These are phyloP conservation scores for Orthochromis indermauri DNA, from an alignment of 2,113 vertebrate species.

Conservation along the genomic window DNA sequence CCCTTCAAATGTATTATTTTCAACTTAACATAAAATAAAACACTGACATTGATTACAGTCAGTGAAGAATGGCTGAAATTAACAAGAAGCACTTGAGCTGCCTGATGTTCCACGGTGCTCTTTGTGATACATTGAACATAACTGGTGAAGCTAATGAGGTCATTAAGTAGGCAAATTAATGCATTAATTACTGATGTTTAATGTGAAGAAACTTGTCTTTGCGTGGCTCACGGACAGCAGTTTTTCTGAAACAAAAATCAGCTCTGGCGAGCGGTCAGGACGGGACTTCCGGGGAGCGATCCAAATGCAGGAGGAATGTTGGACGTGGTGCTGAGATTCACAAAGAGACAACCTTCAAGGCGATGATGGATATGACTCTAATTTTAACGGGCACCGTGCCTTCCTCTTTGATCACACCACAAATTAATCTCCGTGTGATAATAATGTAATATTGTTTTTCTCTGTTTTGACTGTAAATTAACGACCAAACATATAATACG, in stretches of 20 bases:
- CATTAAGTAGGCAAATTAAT: conserved; percentile 37
- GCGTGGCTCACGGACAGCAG: neutral
- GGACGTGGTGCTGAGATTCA: neutral
- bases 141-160: conserved; percentile 31
- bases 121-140: conserved; percentile 28
- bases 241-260: neutral
- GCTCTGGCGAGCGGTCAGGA: neutral
- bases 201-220: neutral
- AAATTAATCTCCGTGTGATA: neutral
- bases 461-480: neutral
- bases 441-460: neutral
- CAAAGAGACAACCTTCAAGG: neutral
- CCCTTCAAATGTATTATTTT: neutral
- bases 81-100: conserved; percentile 23
- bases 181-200: conserved; percentile 22
- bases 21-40: neutral
- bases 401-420: neutral
- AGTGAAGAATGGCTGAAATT: conserved; percentile 15
- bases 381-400: neutral
- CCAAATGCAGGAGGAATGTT: neutral
- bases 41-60: neutral
- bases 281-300: neutral
- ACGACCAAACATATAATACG: neutral
- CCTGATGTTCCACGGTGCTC: neutral
- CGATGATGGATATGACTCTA: neutral